Evolutionary conservation across 2,113 vertebrate species (phyloP), one percentile per base, ranked within the genome.

Genomic region (Lepus europaeus): DNA sequence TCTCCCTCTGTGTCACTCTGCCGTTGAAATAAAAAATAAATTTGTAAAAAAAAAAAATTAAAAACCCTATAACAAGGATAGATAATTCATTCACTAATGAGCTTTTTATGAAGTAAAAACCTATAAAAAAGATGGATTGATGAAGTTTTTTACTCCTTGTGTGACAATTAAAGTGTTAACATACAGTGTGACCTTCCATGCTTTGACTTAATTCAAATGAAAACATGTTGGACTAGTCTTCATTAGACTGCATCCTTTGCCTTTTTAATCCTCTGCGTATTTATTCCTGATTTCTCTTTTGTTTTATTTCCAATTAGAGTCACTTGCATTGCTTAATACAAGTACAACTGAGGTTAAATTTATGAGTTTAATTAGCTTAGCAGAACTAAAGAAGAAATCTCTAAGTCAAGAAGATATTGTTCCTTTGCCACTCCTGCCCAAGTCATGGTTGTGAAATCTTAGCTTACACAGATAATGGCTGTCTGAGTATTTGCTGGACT

Each of bases 211-310:
- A 69, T 87, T 69, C 12, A 74, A 61, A 20, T 49, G 10, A 85
- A 80, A 86, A 12, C 4, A 69, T 4, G 33, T 29, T 45, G 86
- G 66, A 56, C 2, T 59, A 5, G 45, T 94, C 76, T 63, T 59
- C 9, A 70, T 36, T 33, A 66, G 70, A 89, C 64, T 61, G 9
- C 14, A 73, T 3, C 9, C 23, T 89, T 87, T 92, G 19, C 22
- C 45, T 82, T 82, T 93, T 92, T 39, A 81, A 70, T 76, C 27
- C 7, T 5, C 10, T 12, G 13, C 51, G 11, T 80, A 36, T 74
- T 85, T 85, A 22, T 92, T 89, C 76, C n/a, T 45, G n/a, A 45
- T 49, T 64, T 86, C 36, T 81, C 0, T 77, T 89, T 33, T 77
- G 19, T 53, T 94, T 88, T 33, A 77, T 53, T 53, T 86, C 22